Evolutionary conservation across 2,113 vertebrate species (phyloP), one percentile per base, ranked within the genome.

Genomic region (Oncorhynchus clarkii): DNA sequence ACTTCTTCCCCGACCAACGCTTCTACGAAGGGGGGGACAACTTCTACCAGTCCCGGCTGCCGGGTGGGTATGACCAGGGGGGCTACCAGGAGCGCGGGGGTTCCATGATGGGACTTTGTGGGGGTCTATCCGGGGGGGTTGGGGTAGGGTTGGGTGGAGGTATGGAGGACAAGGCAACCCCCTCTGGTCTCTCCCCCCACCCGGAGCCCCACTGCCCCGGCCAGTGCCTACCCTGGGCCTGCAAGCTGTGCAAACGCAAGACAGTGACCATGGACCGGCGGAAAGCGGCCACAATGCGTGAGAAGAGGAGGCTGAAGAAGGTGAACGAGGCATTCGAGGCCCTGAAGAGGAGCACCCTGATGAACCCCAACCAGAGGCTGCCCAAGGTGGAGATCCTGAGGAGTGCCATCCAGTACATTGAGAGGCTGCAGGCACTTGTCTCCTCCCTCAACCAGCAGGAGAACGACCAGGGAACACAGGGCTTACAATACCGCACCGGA

Each of bases 241-340:
- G 98, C 82, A 98, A 98, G 87, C 91, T 95, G 67, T 99, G 98
- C 84, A 99, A 99, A 90, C 88, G 98, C 80, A 98, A 97, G 89
- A 95, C 96, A 0, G 97, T 98, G 62, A 97, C 96, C 27, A 93
- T 98, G 84, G 98, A 99, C 88, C 93, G 98, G 77, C 93, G 98
- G 26, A 92, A 96, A 4, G 98, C 98, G 0, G 98, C 97, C 86
- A 99, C 98, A 0, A 85, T 99, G 89, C 87, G 98, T 69, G 98
- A 99, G 91, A 98, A 99, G 80, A 92, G 98, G 77, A 74, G 98
- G 6, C 91, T 99, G 80, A 99, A 98, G 92, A 99, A 99, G 90
- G 98, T 99, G 79, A 99, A 99, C 0, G 98, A 99, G 88, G 98
- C 98, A 31, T 99, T 99, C 2, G 97, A 99, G 85, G 97, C 98